Base-by-base conservation (phyloP, 64 coral and sea anemone genomes). In the Astreopora myriophthalma region DNA sequence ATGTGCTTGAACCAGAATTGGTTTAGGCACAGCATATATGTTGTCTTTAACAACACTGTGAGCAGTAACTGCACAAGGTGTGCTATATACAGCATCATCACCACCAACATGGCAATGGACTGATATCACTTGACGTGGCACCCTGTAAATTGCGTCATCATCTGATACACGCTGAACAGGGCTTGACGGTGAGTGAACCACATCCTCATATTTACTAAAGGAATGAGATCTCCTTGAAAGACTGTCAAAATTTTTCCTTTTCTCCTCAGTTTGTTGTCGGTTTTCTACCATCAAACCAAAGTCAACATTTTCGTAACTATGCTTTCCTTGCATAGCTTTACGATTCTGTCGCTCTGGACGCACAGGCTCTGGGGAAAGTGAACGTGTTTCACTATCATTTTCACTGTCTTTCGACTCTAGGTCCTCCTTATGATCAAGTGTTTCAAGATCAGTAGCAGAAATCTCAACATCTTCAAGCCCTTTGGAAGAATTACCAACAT, bases 281-380 rank as follows among this genome's bases (percentile, higher is more conserved):
- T 11, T 9, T 85, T 24, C 34, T 30, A 48, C 33, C 22, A 74
- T n/a, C 34, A 20, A 25, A 24, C 16, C 57, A 38, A 39, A 20
- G 13, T 12, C 39, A n/a, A 88, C 22, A 29, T 94, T 63, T 24
- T 94, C 85, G 63, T 94, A 94, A 39, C 25, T 23, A 83, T 82
- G 0, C 40, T 65, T 88, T 11, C 52, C 20, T 68, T 61, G 74
- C 61, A 17, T 80, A 3, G 57, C 31, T 79, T 94, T 88, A 52
- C 42, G 77, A 82, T 48, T 73, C 34, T 27, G 26, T 36, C 90
- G 51, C 12, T 49, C 66, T 63, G 85, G 86, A 16, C 46, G 92
- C 29, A 89, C 48, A 13, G 85, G 74, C 11, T 88, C n/a, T 31
- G 74, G 17, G 0, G 46, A 52, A 14, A 7, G 42, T 12, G 46